Percentiles rank a stretch among this genome's conserved stretches.
Evolutionary conservation across 2,888 invertebrate species (phyloP).

Genomic region (Pseudoips prasinana): DNA sequence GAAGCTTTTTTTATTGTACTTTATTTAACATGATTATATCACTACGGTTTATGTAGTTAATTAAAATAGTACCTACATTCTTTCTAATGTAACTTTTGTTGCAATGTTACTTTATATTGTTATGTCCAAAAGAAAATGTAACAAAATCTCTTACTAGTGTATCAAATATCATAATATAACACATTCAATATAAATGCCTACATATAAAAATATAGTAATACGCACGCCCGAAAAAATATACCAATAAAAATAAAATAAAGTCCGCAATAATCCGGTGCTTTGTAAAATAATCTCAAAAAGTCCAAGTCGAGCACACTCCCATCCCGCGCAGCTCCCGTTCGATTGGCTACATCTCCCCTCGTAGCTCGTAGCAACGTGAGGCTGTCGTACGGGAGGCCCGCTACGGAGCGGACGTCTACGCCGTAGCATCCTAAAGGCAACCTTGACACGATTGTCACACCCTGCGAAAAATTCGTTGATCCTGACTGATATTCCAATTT

Average conservation of each 20-base stretch:
- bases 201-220: too few species aligned
- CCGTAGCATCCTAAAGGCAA: constrained; percentile 50
- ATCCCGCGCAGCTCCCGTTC: constrained; percentile 72
- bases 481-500: constrained; percentile 26
- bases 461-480: constrained; percentile 49
- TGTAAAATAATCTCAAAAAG: constrained; percentile 44
- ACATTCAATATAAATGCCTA: too few species aligned
- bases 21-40: too few species aligned
- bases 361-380: constrained; percentile 80
- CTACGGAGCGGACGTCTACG: constrained; percentile 75
- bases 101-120: too few species aligned
- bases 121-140: too few species aligned
- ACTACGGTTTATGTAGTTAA: too few species aligned
- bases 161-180: too few species aligned
- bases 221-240: too few species aligned
- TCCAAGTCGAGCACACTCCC: constrained; percentile 58
- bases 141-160: too few species aligned
- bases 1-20: too few species aligned
- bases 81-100: too few species aligned
- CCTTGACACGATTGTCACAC: constrained; percentile 72
- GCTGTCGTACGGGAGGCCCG: constrained; percentile 74
- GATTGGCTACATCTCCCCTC: constrained; percentile 79
- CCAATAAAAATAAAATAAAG: constrained; percentile 20
- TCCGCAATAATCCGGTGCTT: constrained; percentile 31
- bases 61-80: too few species aligned